These are phyloP conservation scores for Falcaria lacertinaria DNA, from an alignment of 2,888 invertebrate species.

Conservation along the genomic window DNA sequence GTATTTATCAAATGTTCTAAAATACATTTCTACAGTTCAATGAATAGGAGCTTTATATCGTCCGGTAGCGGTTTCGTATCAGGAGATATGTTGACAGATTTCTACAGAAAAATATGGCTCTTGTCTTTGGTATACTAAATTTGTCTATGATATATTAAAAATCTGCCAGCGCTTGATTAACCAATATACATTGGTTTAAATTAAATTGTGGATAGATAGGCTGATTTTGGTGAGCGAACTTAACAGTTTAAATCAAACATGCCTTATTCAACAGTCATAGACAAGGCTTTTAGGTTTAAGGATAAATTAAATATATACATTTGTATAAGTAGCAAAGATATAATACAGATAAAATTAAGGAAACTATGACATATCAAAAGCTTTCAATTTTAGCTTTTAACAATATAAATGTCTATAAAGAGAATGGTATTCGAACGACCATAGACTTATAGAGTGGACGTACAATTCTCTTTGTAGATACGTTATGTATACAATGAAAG, in stretches of 20 bases:
- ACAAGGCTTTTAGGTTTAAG: neutral
- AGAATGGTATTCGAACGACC: neutral
- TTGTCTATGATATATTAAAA: neutral
- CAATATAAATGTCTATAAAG: constrained; percentile 7
- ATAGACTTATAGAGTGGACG: constrained; percentile 25
- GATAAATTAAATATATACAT: neutral
- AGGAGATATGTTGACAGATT: too few relatives aligned
- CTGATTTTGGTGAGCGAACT: neutral
- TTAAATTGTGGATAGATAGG: too few relatives aligned
- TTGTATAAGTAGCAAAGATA: neutral
- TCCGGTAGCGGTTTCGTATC: too few relatives aligned
- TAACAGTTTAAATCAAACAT: neutral
- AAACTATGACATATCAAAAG: neutral
- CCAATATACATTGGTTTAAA: too few relatives aligned
- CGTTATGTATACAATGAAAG: constrained; percentile 36
- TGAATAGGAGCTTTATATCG: too few relatives aligned
- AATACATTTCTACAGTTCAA: too few relatives aligned
- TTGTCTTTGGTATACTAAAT: too few relatives aligned
- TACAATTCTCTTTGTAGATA: constrained; percentile 62
- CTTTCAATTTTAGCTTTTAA: neutral
- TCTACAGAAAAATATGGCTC: too few relatives aligned
- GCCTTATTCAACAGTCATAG: neutral
- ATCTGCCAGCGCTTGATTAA: too few relatives aligned
- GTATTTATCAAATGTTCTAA: too few relatives aligned
- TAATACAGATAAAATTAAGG: neutral